Conservation (phyloP, 2,888 invertebrate species). For the Icerya purchasi region DNA sequence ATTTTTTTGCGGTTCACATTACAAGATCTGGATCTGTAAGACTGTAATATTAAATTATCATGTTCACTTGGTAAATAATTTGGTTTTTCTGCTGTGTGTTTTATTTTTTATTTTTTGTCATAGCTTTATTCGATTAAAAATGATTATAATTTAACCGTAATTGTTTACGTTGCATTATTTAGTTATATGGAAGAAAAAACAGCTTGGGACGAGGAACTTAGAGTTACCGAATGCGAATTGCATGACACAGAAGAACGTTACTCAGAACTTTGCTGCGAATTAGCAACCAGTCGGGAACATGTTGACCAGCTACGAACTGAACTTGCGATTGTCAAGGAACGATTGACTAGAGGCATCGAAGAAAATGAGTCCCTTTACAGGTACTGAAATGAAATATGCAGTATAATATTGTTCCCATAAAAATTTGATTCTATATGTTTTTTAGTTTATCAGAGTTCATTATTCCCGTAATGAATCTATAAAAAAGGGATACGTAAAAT, state of each 20-base stretch:
- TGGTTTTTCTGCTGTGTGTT: background rate
- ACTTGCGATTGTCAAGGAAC: slow-evolving; percentile 18
- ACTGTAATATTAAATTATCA: no score
- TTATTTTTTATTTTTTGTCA: background rate
- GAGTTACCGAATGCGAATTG: slow-evolving; percentile 42
- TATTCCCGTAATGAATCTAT: no score
- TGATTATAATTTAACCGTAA: no score
- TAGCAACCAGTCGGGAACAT: slow-evolving; percentile 41
- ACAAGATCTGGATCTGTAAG: no score
- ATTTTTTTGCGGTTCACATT: no score
- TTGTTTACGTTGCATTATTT: background rate
- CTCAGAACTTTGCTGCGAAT: slow-evolving; percentile 40
- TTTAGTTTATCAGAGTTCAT: no score
- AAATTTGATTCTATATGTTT: no score
- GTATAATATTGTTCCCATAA: no score
- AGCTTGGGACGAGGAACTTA: slow-evolving; percentile 38
- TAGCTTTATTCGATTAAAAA: slow-evolving; percentile 1
- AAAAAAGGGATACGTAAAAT: no score
- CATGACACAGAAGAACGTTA: slow-evolving; percentile 45
- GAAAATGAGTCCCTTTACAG: slow-evolving; percentile 52
- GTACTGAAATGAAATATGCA: no score
- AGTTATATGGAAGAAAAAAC: slow-evolving; percentile 33
- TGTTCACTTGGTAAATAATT: no score
- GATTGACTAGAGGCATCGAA: slow-evolving; percentile 33
- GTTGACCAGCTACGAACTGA: slow-evolving; percentile 18